Evolutionary conservation across 2,797 vertebrate species (phyloP).

Genomic region (Oreonectes daqikongensis): DNA sequence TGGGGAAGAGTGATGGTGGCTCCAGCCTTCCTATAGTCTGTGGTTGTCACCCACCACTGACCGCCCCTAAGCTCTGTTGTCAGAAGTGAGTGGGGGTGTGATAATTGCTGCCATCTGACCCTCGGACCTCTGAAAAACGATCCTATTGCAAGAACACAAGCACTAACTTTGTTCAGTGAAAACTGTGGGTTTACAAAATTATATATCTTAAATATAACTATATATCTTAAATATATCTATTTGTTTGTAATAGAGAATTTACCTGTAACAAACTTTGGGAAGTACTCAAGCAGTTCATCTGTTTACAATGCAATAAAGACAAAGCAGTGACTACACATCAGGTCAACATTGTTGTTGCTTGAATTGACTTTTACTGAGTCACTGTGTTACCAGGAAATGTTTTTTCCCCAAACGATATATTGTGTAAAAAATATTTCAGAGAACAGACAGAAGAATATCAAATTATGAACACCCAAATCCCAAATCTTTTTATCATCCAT

Average conservation of each 20-base stretch:
- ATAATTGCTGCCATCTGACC: constrained; percentile 72
- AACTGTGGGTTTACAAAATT: background rate
- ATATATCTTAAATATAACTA: too few species aligned
- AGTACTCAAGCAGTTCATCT: too few species aligned
- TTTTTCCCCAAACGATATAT: too few species aligned
- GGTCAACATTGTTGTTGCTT: background rate
- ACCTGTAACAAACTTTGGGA: background rate
- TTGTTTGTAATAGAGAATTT: too few species aligned
- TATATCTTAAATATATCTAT: too few species aligned
- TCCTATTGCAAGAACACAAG: constrained; percentile 73
- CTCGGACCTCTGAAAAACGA: constrained; percentile 40
- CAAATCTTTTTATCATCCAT: constrained; percentile 36
- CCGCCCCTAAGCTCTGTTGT: constrained; percentile 29
- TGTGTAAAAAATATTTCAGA: too few species aligned
- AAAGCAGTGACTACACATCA: background rate
- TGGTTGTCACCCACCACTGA: constrained; percentile 29
- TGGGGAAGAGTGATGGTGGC: constrained; percentile 52
- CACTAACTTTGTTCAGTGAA: constrained; percentile 18
- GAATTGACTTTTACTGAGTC: background rate
- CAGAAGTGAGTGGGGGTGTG: constrained; percentile 61
- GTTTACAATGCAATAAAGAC: too few species aligned
- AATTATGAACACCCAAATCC: too few species aligned
- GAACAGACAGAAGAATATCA: too few species aligned
- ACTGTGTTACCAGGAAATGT: background rate
- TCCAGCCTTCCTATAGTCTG: constrained; percentile 29